Base-by-base conservation (phyloP, 2,888 invertebrate species). In the Andrena camellia region DNA sequence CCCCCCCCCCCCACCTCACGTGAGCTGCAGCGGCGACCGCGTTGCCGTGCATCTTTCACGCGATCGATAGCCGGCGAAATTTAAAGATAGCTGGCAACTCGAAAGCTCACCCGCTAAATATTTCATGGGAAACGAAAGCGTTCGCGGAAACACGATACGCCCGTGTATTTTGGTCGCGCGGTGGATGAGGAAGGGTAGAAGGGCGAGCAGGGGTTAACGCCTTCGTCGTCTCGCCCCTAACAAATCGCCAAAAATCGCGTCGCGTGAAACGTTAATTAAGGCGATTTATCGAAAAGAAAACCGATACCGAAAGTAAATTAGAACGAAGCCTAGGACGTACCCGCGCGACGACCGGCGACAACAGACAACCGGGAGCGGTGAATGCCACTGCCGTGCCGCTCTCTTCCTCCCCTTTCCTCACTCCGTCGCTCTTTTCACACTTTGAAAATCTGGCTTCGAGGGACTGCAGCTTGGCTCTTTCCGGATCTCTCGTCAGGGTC, bases 381-480 rank as follows among this genome's bases (percentile, higher is more conserved):
- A 86, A 69, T 63, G 76, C 42, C 71, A 26, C 42, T 63, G 23
- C 54, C 8, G 54, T 52, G n/a, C 2, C n/a, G n/a, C 20, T 6
- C 20, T 20, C n/a, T 0, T n/a, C 20, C 54, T 7, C 54, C 7
- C 52, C 0, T 7, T 6, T 8, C 20, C n/a, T 52, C 52, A 1
- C 54, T 20, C 69, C 57, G 68, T 54, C 35, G 60, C 84, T 79
- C 75, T 79, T 42, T 42, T 84, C 75, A 35, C 84, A 76, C 84
- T 84, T 80, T 73, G 84, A 79, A 76, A 87, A 87, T 87, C 88
- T 78, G 66, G 78, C 83, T 87, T 81, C 73, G 82, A 76, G 87
- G 72, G 76, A 60, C 78, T 66, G 29, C 29, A 67, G 74, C 72
- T 79, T 54, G 60, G 67, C 75, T 82, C 84, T 82, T 84, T 78